Evolutionary conservation across 2,113 vertebrate genomes (phyloP).

Genomic region (Chaetorhynchus papuensis): DNA sequence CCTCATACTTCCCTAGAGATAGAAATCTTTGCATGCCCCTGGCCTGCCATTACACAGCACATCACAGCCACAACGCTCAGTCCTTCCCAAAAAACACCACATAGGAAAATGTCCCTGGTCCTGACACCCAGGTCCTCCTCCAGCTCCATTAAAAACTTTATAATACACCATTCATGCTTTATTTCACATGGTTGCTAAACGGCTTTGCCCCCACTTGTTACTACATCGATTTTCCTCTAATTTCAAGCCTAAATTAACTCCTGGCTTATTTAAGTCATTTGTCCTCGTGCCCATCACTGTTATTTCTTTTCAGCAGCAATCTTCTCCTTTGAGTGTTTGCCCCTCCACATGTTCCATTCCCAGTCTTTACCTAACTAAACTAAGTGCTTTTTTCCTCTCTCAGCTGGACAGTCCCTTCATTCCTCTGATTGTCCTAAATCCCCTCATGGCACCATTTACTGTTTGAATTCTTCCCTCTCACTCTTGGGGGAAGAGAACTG

Average conservation of each 20-base stretch:
- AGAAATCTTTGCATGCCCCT: not conserved
- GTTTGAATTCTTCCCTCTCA: not conserved
- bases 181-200: not conserved
- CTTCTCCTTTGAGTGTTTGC: not conserved
- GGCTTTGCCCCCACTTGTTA: not conserved
- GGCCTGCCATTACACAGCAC: not conserved
- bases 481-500: not conserved
- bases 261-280: not conserved
- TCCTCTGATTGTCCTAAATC: not conserved
- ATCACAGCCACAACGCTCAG: fast-evolving
- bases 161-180: not conserved
- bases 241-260: not conserved
- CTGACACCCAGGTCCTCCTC: not conserved
- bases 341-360: not conserved
- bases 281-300: not conserved
- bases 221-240: not conserved
- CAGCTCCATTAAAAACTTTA: not conserved
- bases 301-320: not conserved
- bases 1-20: not conserved
- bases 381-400: not conserved
- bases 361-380: not conserved
- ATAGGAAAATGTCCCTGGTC: not conserved
- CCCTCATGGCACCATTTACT: not conserved
- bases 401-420: not conserved
- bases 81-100: not conserved